These are phyloP conservation scores for Xylocampa areola DNA, from an alignment of 2,888 invertebrate species.

Conservation along the genomic window DNA sequence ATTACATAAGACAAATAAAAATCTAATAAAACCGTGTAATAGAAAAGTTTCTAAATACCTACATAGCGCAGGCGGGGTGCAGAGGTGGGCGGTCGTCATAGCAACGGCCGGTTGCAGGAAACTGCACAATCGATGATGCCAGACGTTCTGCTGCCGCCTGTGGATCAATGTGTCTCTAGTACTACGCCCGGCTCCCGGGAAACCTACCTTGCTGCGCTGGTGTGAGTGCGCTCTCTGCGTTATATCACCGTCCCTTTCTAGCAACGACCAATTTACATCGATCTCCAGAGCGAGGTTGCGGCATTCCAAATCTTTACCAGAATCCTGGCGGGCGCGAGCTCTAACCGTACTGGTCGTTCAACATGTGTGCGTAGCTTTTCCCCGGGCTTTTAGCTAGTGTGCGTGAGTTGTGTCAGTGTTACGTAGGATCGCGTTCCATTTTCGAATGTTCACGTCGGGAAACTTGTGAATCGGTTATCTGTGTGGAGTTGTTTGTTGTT, in stretches of 20 bases:
- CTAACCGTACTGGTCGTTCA: conserved; percentile 57
- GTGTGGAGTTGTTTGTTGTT: conserved; percentile 76
- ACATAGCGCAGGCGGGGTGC: conserved; percentile 72
- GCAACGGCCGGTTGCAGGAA: conserved; percentile 86
- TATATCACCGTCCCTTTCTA: conserved; percentile 65
- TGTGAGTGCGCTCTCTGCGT: conserved; percentile 67
- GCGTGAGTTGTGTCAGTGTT: conserved; percentile 73
- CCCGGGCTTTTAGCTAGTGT: conserved; percentile 76
- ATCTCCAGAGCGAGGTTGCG: conserved; percentile 64
- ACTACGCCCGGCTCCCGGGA: conserved; percentile 87
- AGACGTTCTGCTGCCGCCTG: conserved; percentile 81
- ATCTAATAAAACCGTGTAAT: conserved; percentile 74
- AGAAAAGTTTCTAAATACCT: conserved; percentile 77
- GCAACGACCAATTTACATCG: conserved; percentile 61
- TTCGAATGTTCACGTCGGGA: conserved; percentile 75
- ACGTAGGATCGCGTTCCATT: conserved; percentile 78
- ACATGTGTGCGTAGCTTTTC: conserved; percentile 74
- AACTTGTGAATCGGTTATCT: conserved; percentile 85
- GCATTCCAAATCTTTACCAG: conserved; percentile 43
- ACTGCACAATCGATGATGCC: conserved; percentile 89
- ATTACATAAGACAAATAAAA: conserved; percentile 65
- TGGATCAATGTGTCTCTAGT: conserved; percentile 90
- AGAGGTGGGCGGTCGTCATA: conserved; percentile 83
- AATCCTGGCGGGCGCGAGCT: conserved; percentile 68
- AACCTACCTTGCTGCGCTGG: conserved; percentile 73